Evolutionary conservation across 2,797 vertebrate genomes (phyloP).

Genomic region (Echiichthys vipera): DNA sequence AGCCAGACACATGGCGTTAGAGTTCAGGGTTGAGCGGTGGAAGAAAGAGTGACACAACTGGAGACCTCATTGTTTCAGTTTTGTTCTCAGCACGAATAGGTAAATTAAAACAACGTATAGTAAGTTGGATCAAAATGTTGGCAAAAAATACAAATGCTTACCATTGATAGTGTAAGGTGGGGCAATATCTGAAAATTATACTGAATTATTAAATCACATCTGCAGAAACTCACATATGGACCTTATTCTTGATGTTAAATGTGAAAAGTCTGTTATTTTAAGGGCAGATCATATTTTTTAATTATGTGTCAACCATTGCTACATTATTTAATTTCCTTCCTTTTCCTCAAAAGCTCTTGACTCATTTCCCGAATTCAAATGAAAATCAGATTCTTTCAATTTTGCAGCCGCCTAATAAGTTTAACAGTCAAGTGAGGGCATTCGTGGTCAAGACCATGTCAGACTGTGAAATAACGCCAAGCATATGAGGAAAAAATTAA

Average conservation of each 20-base stretch:
- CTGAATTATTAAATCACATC: constrained; percentile 36
- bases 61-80: constrained; percentile 35
- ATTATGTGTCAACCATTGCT: constrained; percentile 30
- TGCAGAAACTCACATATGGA: constrained; percentile 23
- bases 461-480: constrained; percentile 45
- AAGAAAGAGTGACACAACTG: constrained; percentile 41
- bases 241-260: constrained; percentile 25
- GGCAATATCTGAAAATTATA: constrained; percentile 42
- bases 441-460: constrained; percentile 36
- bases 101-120: constrained; percentile 54
- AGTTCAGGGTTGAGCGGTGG: constrained; percentile 48
- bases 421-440: constrained; percentile 40
- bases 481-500: constrained; percentile 29
- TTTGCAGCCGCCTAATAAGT: constrained; percentile 60
- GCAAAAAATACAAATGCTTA: constrained; percentile 32
- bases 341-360: constrained; percentile 19
- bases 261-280: constrained; percentile 39
- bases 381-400: constrained; percentile 63
- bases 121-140: constrained; percentile 56
- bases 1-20: constrained; percentile 53
- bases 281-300: constrained; percentile 33
- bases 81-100: constrained; percentile 47
- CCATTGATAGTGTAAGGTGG: constrained; percentile 32
- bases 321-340: constrained; percentile 62
- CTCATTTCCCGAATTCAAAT: constrained; percentile 54